Evolutionary conservation across 2,797 vertebrate species (phyloP).

Genomic region (Spinus olivaceus): DNA sequence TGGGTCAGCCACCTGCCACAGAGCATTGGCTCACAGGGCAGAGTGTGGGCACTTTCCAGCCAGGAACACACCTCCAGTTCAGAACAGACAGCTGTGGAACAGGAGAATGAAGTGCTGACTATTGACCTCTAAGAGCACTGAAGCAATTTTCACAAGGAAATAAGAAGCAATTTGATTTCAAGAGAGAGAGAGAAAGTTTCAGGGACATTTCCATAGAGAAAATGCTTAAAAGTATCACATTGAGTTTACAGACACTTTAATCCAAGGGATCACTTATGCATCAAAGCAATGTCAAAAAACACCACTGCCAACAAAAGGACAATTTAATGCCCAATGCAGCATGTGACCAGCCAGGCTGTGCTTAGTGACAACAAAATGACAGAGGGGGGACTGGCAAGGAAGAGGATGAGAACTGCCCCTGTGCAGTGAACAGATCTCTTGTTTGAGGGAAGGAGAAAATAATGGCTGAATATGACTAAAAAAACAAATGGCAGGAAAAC

Average conservation of each 20-base stretch:
- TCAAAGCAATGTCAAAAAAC: background rate
- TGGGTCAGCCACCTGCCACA: background rate
- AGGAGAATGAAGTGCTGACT: background rate
- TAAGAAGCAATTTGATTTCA: background rate
- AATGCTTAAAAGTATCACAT: background rate
- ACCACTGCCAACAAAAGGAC: background rate
- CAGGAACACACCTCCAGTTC: accelerated
- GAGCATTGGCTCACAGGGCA: accelerated
- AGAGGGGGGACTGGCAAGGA: background rate
- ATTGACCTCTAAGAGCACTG: background rate
- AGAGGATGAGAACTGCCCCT: background rate
- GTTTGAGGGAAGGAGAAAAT: background rate
- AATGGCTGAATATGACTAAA: background rate
- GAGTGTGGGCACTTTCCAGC: background rate
- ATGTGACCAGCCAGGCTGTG: background rate
- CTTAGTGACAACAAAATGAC: background rate
- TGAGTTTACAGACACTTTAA: background rate
- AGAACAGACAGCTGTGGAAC: background rate
- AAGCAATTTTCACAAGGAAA: background rate
- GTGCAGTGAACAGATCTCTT: background rate
- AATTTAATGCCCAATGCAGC: background rate
- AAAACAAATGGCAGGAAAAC: background rate
- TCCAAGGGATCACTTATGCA: background rate
- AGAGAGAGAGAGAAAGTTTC: background rate
- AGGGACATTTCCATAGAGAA: background rate